Percentiles rank a stretch among this genome's conserved stretches.
These are phyloP conservation scores for Balaeniceps rex DNA, from an alignment of 2,113 vertebrate genomes.

Conservation along the genomic window DNA sequence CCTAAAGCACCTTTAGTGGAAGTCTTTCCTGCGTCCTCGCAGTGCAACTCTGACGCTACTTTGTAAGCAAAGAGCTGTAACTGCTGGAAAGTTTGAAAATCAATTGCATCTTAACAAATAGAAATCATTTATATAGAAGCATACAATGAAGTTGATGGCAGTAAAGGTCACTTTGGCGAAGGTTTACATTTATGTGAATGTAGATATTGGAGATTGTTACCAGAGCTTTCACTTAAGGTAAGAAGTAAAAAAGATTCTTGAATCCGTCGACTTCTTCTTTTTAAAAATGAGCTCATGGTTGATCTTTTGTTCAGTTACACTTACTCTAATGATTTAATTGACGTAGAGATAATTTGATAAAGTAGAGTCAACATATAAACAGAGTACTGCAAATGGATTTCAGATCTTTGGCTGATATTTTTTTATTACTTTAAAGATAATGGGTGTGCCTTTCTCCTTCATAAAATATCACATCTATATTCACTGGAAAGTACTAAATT, in stretches of 20 bases:
- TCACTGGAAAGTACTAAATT: not conserved
- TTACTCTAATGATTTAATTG: slow-evolving; percentile 13
- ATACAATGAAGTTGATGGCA: not conserved
- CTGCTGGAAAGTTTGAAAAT: not conserved
- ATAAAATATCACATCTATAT: not conserved
- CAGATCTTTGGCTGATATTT: not conserved
- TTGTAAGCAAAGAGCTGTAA: not conserved
- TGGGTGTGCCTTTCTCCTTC: not conserved
- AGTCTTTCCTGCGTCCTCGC: not conserved
- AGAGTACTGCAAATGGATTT: slow-evolving; percentile 15
- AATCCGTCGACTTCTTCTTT: not conserved
- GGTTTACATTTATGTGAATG: not conserved
- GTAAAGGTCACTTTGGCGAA: not conserved
- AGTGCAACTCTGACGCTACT: not conserved
- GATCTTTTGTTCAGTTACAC: slow-evolving; percentile 4
- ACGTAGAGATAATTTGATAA: slow-evolving; percentile 6
- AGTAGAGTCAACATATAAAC: not conserved
- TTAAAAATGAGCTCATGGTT: not conserved
- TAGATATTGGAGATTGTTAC: not conserved
- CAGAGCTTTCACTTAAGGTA: not conserved
- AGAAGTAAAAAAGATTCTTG: not conserved
- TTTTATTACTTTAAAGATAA: slow-evolving; percentile 23
- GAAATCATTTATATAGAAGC: not conserved
- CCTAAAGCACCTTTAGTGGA: not conserved
- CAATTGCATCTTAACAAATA: not conserved